phyloP scores from a whole-genome alignment of 1,140 invertebrate species.

The Rhopalosiphum maidis region DNA sequence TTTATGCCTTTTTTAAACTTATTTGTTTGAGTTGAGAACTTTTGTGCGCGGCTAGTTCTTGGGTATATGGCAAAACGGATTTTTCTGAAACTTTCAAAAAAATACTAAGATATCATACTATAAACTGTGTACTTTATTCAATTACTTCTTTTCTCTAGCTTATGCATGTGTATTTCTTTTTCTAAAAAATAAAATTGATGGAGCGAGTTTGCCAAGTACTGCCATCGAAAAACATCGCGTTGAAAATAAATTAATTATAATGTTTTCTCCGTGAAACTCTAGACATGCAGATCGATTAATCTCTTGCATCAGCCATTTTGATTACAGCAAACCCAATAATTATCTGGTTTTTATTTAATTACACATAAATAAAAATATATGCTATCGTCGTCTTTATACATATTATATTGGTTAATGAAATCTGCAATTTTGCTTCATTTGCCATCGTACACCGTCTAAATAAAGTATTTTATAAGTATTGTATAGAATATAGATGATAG shows the following conservation, averaged over 20 bases:
- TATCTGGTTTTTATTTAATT: neutral
- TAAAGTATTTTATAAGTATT: neutral
- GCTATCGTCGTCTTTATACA: neutral
- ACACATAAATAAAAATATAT: neutral
- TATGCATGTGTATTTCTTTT: neutral
- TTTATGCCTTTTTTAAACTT: conserved; percentile 25
- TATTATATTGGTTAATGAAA: neutral
- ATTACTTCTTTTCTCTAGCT: neutral
- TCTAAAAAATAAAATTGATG: neutral
- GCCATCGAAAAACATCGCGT: neutral
- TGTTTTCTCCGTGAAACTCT: neutral
- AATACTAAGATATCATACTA: neutral
- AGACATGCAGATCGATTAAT: neutral
- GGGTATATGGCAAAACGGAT: neutral
- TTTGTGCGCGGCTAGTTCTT: neutral
- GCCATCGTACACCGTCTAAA: neutral
- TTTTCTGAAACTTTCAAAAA: conserved; percentile 3
- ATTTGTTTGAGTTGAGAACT: conserved; percentile 33
- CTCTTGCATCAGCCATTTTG: neutral
- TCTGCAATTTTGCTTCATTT: neutral
- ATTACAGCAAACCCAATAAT: neutral
- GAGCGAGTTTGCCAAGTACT: neutral
- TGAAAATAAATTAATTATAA: neutral
- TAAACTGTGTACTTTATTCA: conserved; percentile 2
- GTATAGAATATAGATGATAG: neutral